phyloP scores from a whole-genome alignment of 1,140 invertebrate species.

The Formica exsecta region DNA sequence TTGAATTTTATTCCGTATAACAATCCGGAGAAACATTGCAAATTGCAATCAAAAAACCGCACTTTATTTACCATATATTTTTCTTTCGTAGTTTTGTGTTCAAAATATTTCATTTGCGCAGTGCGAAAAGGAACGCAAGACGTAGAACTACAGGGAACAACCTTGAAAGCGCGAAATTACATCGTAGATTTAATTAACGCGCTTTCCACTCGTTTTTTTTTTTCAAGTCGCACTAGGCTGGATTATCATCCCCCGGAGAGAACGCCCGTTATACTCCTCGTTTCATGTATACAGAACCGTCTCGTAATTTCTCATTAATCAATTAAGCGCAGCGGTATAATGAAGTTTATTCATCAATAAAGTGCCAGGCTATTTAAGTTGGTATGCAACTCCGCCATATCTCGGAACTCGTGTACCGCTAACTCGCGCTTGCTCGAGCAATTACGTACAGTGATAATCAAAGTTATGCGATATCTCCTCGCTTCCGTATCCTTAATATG shows the following conservation, averaged over 20 bases:
- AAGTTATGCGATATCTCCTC: constrained; percentile 38
- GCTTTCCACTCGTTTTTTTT: constrained; percentile 51
- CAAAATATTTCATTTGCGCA: background rate
- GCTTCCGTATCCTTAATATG: constrained; percentile 19
- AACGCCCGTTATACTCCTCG: constrained; percentile 28
- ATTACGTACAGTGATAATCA: constrained; percentile 53
- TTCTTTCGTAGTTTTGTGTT: background rate
- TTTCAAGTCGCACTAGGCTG: constrained; percentile 38
- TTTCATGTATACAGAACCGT: background rate
- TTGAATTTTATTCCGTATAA: background rate
- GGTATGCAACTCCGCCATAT: constrained; percentile 35
- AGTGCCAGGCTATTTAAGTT: constrained; percentile 38
- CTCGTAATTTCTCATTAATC: constrained; percentile 63
- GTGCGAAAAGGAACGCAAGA: background rate
- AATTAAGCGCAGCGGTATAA: constrained; percentile 52
- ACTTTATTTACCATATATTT: background rate
- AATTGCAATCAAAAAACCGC: background rate
- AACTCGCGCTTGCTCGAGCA: constrained; percentile 38
- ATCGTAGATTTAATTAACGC: constrained; percentile 59
- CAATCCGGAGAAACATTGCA: background rate
- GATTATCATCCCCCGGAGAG: constrained; percentile 16
- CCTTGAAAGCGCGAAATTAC: constrained; percentile 33
- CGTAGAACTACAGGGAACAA: background rate
- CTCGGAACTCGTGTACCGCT: constrained; percentile 38
- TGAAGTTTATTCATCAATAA: constrained; percentile 65